phyloP scores from a whole-genome alignment of 1,140 invertebrate species.

The Heliconius melpomene region DNA sequence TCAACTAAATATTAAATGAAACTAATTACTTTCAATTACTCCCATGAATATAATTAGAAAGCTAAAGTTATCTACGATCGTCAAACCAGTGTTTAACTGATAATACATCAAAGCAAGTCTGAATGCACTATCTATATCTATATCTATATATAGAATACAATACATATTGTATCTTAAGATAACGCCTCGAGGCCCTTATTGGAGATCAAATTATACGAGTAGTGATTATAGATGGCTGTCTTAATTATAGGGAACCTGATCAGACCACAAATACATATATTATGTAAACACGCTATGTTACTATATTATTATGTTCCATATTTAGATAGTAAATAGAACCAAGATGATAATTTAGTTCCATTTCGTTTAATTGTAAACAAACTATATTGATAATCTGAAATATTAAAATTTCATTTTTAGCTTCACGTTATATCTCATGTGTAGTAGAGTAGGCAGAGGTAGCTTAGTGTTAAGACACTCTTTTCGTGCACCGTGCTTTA shows the following conservation, averaged over 20 bases:
- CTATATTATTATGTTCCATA: neutral
- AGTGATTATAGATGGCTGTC: slow-evolving; percentile 29
- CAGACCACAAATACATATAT: slow-evolving; percentile 28
- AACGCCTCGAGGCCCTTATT: slow-evolving; percentile 11
- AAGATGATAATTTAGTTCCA: neutral
- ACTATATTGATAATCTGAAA: no score
- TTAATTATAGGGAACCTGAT: slow-evolving; percentile 36
- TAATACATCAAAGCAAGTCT: slow-evolving; percentile 10
- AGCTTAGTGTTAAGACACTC: no score
- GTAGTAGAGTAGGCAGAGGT: no score
- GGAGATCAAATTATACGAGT: slow-evolving; percentile 22
- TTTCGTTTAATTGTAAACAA: no score
- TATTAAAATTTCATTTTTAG: no score
- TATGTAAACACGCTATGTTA: slow-evolving; percentile 26
- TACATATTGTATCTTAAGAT: slow-evolving; percentile 16
- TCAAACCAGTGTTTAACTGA: neutral
- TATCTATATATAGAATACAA: neutral
- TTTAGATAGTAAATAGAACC: neutral
- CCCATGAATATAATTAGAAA: neutral
- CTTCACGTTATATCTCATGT: no score
- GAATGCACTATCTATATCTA: neutral
- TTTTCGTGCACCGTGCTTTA: no score
- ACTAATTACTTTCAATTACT: neutral
- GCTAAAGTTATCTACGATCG: neutral
- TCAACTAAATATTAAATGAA: neutral